Percentiles rank a stretch among this genome's conserved stretches.
Evolutionary conservation across 2,888 invertebrate genomes (phyloP).

Genomic region (Lepidonotus clava): DNA sequence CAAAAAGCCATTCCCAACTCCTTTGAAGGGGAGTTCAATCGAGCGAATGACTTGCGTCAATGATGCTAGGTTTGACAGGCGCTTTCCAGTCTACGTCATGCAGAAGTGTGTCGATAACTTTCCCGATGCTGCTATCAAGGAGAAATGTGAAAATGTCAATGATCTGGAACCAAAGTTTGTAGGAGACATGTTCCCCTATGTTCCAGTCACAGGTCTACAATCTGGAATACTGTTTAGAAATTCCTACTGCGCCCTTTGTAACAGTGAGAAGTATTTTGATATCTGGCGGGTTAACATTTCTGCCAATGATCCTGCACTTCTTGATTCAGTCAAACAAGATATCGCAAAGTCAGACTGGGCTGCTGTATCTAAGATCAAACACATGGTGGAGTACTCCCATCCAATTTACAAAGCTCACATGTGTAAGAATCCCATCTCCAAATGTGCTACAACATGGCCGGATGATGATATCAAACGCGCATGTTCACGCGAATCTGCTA

Average conservation of each 20-base stretch:
- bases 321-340: not conserved
- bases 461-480: not conserved
- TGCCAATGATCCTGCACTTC: not conserved
- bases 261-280: slow-evolving; percentile 33
- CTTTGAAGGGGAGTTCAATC: not conserved
- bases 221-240: slow-evolving; percentile 15
- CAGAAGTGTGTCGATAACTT: slow-evolving; percentile 25
- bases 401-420: not conserved
- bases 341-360: slow-evolving; percentile 1
- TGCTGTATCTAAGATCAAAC: not conserved
- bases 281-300: slow-evolving; percentile 20
- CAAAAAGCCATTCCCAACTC: not conserved
- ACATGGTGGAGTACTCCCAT: slow-evolving; percentile 12
- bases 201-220: slow-evolving; percentile 3
- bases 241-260: slow-evolving; percentile 40
- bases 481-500: not conserved
- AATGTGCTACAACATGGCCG: not conserved
- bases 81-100: slow-evolving; percentile 23
- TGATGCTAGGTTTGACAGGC: not conserved
- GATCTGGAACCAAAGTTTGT: not conserved
- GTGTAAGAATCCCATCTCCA: not conserved
- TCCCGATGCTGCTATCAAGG: not conserved
- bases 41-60: not conserved
- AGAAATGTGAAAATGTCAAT: not conserved
- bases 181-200: slow-evolving; percentile 3